These are phyloP conservation scores for Siniperca scherzeri DNA, from an alignment of 2,797 vertebrate species.

Conservation along the genomic window DNA sequence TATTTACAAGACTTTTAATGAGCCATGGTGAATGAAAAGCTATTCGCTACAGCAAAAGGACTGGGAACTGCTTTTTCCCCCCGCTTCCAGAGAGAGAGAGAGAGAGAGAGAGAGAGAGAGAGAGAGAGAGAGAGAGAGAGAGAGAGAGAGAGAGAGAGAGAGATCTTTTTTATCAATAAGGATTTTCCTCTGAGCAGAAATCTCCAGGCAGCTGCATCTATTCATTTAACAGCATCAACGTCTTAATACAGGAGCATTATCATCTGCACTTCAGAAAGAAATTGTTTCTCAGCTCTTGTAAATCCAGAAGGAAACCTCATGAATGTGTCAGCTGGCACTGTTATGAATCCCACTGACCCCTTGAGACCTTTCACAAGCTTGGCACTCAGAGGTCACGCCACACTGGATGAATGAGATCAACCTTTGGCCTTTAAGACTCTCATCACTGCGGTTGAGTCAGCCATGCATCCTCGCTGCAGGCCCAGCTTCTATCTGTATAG, in stretches of 20 bases:
- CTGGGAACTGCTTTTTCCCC: conserved; percentile 37
- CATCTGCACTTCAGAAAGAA: conserved; percentile 18
- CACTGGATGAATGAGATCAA: conserved; percentile 80
- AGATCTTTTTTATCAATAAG: conserved; percentile 51
- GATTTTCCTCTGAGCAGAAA: conserved; percentile 56
- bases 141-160: conserved; percentile 8
- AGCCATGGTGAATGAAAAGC: conserved; percentile 58
- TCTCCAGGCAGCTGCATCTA: conserved; percentile 45
- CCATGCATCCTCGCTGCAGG: conserved; percentile 61
- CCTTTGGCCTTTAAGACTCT: conserved; percentile 74
- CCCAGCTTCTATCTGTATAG: conserved; percentile 22
- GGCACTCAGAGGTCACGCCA: conserved; percentile 73
- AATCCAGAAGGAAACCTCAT: conserved; percentile 35
- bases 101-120: conserved; percentile 20
- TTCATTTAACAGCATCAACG: conserved; percentile 14
- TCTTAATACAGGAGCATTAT: conserved; percentile 18
- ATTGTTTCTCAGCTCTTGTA: conserved; percentile 19
- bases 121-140: conserved; percentile 27
- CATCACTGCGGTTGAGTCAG: conserved; percentile 64
- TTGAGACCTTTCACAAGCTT: conserved; percentile 76
- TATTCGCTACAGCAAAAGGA: conserved; percentile 31
- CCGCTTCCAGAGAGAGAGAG: conserved; percentile 23
- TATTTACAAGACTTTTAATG: conserved; percentile 68
- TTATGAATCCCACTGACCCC: conserved; percentile 71
- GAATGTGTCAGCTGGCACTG: conserved; percentile 67